phyloP scores from a whole-genome alignment of 2,113 vertebrate genomes.

The Chlorodrepanis virens region DNA sequence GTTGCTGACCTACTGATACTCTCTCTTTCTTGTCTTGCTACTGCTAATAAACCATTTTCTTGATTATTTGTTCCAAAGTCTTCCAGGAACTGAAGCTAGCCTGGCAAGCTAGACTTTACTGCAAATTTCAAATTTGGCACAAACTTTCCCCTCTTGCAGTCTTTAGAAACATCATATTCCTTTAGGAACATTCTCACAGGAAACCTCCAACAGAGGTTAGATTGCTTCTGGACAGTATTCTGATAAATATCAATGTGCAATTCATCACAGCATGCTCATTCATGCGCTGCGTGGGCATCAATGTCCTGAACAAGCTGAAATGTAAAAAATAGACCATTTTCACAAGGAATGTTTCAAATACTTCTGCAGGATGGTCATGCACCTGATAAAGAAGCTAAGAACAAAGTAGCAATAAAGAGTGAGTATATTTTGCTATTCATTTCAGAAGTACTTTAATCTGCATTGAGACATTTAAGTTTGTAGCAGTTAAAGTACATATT shows the following conservation, averaged over 20 bases:
- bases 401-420: neutral
- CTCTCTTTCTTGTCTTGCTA: neutral
- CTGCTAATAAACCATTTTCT: neutral
- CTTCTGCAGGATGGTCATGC: neutral
- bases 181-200: neutral
- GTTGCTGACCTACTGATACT: neutral
- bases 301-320: neutral
- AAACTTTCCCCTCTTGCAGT: neutral
- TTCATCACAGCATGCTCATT: neutral
- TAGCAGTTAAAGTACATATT: neutral
- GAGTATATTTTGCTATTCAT: neutral
- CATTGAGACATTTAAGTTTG: neutral
- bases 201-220: neutral
- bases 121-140: neutral
- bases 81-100: neutral
- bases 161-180: neutral
- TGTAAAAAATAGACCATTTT: neutral
- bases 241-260: neutral
- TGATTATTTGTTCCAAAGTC: neutral
- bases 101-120: neutral
- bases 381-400: neutral
- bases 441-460: neutral
- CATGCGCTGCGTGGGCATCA: neutral
- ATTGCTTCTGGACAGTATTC: neutral
- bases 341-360: neutral